phyloP scores from a whole-genome alignment of 2,113 vertebrate genomes.

The Mixornis gularis region DNA sequence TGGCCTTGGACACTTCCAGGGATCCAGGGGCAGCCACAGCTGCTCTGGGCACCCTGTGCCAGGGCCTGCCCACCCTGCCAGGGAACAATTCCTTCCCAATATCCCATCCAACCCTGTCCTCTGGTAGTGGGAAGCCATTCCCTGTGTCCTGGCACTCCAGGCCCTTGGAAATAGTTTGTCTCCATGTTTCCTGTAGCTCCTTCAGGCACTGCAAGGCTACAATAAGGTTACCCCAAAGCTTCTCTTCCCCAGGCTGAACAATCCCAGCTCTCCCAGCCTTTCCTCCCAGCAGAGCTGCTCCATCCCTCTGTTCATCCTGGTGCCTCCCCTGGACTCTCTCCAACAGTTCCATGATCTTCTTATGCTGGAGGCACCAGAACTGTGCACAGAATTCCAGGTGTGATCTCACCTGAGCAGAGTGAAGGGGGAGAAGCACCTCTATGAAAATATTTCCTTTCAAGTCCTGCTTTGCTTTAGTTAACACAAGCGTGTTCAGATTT shows the following conservation, averaged over 20 bases:
- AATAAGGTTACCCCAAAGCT: rapidly evolving
- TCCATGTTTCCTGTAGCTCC: rapidly evolving
- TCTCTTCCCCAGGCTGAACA: background rate
- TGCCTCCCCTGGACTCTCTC: background rate
- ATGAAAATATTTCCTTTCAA: background rate
- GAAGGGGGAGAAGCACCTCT: background rate
- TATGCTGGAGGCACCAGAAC: background rate
- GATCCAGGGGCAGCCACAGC: background rate
- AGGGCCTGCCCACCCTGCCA: background rate
- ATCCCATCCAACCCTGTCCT: background rate
- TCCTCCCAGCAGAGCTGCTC: background rate
- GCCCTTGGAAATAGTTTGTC: rapidly evolving
- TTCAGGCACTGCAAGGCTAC: background rate
- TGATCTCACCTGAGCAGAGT: background rate
- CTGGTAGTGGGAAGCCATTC: background rate
- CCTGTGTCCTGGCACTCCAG: rapidly evolving
- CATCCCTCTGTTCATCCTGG: background rate
- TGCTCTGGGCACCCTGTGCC: background rate
- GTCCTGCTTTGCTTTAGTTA: background rate
- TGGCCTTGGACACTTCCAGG: background rate
- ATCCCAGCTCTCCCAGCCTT: background rate
- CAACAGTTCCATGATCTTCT: rapidly evolving
- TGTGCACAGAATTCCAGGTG: too few relatives aligned
- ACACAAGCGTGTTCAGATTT: background rate
- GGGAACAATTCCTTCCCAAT: background rate